phyloP scores from a whole-genome alignment of 2,888 invertebrate species.

The Thera britannica region DNA sequence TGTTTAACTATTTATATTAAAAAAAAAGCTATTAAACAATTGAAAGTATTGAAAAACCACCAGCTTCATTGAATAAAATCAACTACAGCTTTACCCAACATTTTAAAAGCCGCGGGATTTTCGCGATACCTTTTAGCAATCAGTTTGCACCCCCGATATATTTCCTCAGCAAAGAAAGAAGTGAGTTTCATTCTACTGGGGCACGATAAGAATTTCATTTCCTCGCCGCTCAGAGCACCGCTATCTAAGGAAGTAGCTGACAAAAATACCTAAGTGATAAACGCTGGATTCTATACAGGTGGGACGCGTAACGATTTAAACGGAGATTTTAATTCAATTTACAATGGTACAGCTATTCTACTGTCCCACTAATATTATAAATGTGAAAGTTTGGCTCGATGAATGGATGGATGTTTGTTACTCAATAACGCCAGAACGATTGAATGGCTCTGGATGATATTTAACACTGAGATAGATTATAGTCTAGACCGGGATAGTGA shows the following conservation, averaged over 20 bases:
- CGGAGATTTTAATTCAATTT: constrained; percentile 5
- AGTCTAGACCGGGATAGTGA: too few relatives aligned
- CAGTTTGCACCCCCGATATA: constrained; percentile 74
- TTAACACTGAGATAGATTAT: too few relatives aligned
- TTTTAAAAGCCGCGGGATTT: constrained; percentile 63
- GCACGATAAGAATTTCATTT: constrained; percentile 86
- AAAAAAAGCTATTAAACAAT: background rate
- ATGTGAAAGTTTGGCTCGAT: too few relatives aligned
- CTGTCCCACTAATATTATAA: too few relatives aligned
- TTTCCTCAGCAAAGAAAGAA: constrained; percentile 80
- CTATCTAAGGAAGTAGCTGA: constrained; percentile 81
- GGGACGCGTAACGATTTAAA: constrained; percentile 42
- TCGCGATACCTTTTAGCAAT: constrained; percentile 73
- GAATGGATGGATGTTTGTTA: too few relatives aligned
- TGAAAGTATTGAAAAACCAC: background rate
- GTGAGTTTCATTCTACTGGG: constrained; percentile 74
- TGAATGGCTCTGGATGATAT: too few relatives aligned
- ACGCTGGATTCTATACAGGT: constrained; percentile 74
- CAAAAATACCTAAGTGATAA: constrained; percentile 83
- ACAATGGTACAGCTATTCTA: background rate
- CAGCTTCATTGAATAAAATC: constrained; percentile 3
- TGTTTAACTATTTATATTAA: too few relatives aligned
- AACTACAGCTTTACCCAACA: constrained; percentile 37
- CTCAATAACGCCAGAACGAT: too few relatives aligned
- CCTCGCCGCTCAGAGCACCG: constrained; percentile 74